Base-by-base conservation (phyloP, 2,888 invertebrate species). In the Sarcophaga caerulescens region DNA sequence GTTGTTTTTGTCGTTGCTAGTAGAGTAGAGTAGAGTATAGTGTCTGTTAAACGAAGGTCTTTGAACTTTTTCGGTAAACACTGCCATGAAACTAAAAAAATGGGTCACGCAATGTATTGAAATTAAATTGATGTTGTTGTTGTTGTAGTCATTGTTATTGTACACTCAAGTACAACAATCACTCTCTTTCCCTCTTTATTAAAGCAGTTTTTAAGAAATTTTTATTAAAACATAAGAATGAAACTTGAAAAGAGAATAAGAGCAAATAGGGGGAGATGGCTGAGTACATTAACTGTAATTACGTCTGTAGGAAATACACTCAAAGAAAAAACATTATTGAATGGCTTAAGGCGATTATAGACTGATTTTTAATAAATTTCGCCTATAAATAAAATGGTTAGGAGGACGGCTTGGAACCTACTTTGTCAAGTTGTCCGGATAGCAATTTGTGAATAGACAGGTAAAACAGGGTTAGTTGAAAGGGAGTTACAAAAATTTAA, bases 101-200 rank as follows among this genome's bases (percentile, higher is more conserved):
- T 85, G 78, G 85, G 85, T 81, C 85, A 85, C 35, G 85, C 78
- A 85, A 74, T 74, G 59, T 71, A 76, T 81, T 68, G 76, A 77
- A 81, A 73, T 77, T 47, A 76, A 68, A 77, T 75, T 74, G 68
- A 62, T 69, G 35, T 63, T 35, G 45, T 47, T 35, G 35, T 25
- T 35, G 35, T 35, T 35, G 35, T 35, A 10, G 35, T 35, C 10
- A 35, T 35, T 35, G 35, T 35, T 35, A 35, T 35, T 35, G 35
- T 35, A 35, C 35, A 65, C 63, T 62, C 12, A 71, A 75, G n/a
- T 69, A 57, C 60, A 62, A 52, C 47, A 63, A 47, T 60, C 52
- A 45, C 44, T 71, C 70, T 73, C 19, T 35, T 25, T 57, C 25
- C 11, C 14, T 65, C 35, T 63, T 69, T 62, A 12, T 52, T 68